Base-by-base conservation (phyloP, 1,140 invertebrate genomes). In the Bemisia tabaci region DNA sequence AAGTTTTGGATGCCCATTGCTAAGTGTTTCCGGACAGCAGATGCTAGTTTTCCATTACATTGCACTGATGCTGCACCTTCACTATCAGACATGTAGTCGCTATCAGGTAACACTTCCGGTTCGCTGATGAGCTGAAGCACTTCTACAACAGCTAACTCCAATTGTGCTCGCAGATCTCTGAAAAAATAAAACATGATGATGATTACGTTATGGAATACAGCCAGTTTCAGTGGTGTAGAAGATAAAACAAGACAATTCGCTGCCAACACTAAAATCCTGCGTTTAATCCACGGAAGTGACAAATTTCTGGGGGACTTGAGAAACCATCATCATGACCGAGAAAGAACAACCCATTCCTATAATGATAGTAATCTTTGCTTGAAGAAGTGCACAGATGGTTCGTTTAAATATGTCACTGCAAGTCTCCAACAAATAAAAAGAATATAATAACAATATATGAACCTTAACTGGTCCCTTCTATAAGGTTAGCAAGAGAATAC, bases 1-100 rank as follows among this genome's bases (percentile, higher is more conserved):
- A 99, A 80, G 76, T 97, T 93, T 70, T 92, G 81, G 64, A 99
- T 82, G 59, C 92, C 89, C 23, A 89, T 82, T 23, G 94, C 88
- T 27, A 99, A 82, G 71, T 96, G 90, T 79, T 95, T 96, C 25
- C 96, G 82, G 2, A 98, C 94, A 59, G 89, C 88, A 59, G 86
- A 86, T 1, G 93, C 94, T 60, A 99, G 73, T 71, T 88, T 86
- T 60, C 87, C 83, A 73, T 87, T 87, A 70, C 79, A 86, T 67
- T 74, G 78, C 68, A 74, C 79, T 66, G 77, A 78, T 59, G 78
- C 79, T 69, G 77, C 80, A 72, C 82, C 81, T 73, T 85, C 87
- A 64, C 82, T 82, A 73, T 87, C 85, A 63, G 85, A 84, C 11
- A 81, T 80, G 73, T 85, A 85, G 70, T 84, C 82, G 66, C 81